These are phyloP conservation scores for Dexiosoma caninum DNA, from an alignment of 2,888 invertebrate genomes.

Conservation along the genomic window DNA sequence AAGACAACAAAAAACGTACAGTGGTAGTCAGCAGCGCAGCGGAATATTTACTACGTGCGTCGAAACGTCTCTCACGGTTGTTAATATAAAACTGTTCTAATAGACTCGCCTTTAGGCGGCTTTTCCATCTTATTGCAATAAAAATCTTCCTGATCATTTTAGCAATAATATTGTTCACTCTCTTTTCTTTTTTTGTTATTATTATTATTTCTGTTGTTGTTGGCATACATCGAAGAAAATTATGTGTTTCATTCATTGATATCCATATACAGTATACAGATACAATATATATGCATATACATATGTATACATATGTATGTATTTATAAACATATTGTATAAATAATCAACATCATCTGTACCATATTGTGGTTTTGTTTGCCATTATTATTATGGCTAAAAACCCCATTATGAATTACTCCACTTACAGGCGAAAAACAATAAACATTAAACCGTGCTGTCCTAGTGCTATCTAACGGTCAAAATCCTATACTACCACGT, in stretches of 20 bases:
- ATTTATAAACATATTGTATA: no score
- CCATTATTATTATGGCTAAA: no score
- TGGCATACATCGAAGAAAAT: constrained; percentile 20
- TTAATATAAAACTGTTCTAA: constrained; percentile 71
- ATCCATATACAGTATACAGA: background rate
- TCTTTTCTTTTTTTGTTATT: background rate
- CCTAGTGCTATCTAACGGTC: no score
- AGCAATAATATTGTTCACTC: constrained; percentile 1
- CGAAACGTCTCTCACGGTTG: constrained; percentile 71
- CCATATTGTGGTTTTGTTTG: no score
- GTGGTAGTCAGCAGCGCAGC: constrained; percentile 56
- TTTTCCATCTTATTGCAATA: constrained; percentile 39
- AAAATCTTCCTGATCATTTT: constrained; percentile 29
- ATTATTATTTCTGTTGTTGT: background rate
- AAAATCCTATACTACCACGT: no score
- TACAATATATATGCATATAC: constrained; percentile 1
- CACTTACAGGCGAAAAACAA: no score
- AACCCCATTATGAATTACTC: no score
- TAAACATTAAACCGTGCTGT: no score
- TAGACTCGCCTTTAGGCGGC: constrained; percentile 39
- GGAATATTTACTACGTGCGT: constrained; percentile 63
- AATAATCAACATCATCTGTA: no score
- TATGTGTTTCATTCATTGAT: constrained; percentile 13
- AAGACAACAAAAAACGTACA: constrained; percentile 38
- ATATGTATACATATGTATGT: no score